Evolutionary conservation across 37 sponge, comb jelly and placozoan genomes (phyloP).

Genomic region (Halisarca cf. caerulea): DNA sequence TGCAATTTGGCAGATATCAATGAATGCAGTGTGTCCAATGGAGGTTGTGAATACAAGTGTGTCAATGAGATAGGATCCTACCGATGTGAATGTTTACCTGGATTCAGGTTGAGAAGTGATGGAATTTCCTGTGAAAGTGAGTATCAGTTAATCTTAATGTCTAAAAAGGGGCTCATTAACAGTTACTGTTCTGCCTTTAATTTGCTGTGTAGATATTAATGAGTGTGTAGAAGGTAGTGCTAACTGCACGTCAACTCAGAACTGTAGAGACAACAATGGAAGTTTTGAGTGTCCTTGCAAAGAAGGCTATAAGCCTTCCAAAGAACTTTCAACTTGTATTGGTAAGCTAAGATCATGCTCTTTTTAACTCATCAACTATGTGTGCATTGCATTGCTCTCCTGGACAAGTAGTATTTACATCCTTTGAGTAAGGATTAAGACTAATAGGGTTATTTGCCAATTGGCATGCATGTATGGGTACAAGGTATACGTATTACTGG

Average conservation of each 20-base stretch:
- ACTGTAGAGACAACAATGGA: conserved; percentile 38
- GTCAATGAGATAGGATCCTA: conserved; percentile 6
- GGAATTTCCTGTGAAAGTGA: background rate
- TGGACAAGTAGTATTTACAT: no score
- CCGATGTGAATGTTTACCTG: conserved; percentile 3
- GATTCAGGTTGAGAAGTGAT: conserved; percentile 1
- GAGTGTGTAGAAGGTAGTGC: conserved; percentile 22
- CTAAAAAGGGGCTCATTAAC: background rate
- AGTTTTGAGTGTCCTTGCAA: conserved; percentile 43
- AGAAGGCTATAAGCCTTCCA: conserved; percentile 19
- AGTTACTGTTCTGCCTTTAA: background rate
- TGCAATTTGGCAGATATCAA: background rate
- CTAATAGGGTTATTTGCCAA: no score
- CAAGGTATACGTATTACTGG: no score
- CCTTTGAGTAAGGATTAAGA: no score
- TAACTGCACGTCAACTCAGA: conserved; percentile 24
- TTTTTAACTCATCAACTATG: no score
- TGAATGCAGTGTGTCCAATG: background rate
- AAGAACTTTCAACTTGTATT: background rate
- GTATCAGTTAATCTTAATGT: background rate
- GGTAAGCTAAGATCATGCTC: no score
- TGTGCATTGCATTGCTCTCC: no score
- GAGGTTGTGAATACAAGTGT: conserved; percentile 8
- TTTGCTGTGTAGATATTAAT: conserved; percentile 46
- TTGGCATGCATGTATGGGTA: no score